Percentiles rank a stretch among this genome's conserved stretches.
These are phyloP conservation scores for Diplazon laetatorius DNA, from an alignment of 2,888 invertebrate genomes.

Conservation along the genomic window DNA sequence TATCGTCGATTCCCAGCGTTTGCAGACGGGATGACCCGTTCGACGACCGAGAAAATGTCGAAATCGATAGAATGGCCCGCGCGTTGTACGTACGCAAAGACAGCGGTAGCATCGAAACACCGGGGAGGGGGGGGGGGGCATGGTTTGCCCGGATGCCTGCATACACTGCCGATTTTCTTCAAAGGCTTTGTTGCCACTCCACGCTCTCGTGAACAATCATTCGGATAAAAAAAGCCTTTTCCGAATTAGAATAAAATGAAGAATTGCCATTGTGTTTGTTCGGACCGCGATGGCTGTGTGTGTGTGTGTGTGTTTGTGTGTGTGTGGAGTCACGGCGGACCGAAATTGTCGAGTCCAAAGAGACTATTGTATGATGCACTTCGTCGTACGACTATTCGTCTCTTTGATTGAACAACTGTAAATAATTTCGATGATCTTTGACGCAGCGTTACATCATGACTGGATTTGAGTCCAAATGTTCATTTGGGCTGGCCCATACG, in stretches of 20 bases:
- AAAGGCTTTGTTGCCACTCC: slow-evolving; percentile 65
- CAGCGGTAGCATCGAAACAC: slow-evolving; percentile 17
- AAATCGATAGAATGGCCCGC: slow-evolving; percentile 61
- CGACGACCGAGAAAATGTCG: slow-evolving; percentile 50
- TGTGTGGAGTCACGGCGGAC: neutral
- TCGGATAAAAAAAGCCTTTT: slow-evolving; percentile 62
- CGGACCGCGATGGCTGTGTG: slow-evolving; percentile 23
- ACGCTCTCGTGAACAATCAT: slow-evolving; percentile 62
- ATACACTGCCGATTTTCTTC: slow-evolving; percentile 62
- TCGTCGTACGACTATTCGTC: slow-evolving; percentile 33
- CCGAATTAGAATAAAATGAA: slow-evolving; percentile 65
- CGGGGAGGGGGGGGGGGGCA: no score
- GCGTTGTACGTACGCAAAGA: slow-evolving; percentile 49
- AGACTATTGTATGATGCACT: slow-evolving; percentile 21
- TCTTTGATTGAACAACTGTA: slow-evolving; percentile 47
- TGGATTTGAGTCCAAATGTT: no score
- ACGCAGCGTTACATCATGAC: no score
- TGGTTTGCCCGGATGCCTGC: slow-evolving; percentile 55
- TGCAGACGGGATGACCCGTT: slow-evolving; percentile 56
- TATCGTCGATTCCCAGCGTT: slow-evolving; percentile 39
- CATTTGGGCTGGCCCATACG: no score
- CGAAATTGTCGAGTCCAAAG: slow-evolving; percentile 25
- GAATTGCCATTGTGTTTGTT: slow-evolving; percentile 59
- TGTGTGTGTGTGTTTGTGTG: no score
- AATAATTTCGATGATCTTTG: slow-evolving; percentile 24